Evolutionary conservation across 2,888 invertebrate species (phyloP), one percentile per base, ranked within the genome.

Genomic region (Protonemura montana): DNA sequence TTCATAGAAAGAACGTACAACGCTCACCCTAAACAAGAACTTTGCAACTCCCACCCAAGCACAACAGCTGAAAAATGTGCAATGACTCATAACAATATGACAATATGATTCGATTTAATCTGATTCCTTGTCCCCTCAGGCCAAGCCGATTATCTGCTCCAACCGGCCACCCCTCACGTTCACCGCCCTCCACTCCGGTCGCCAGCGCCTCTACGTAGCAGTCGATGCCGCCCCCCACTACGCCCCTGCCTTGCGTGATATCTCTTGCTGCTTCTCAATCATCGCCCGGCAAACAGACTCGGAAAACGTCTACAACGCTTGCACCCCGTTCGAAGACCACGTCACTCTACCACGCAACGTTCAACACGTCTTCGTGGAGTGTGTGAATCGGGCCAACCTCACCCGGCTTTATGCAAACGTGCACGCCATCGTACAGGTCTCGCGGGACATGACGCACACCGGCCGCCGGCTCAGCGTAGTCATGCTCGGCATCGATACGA

Each of bases 401-500:
- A 88, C 88, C n/a, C 87, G 90, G 29, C 90, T 93, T 25, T 94
- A 94, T 89, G 91, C 92, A 87, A 93, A 94, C 88, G 93, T 94
- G 0, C 94, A 95, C 89, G 91, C 93, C 0, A 91, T 93, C 77
- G 90, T 94, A 90, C 88, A 80, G 85, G 35, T 76, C n/a, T n/a
- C n/a, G n/a, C n/a, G n/a, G n/a, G n/a, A n/a, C n/a, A n/a, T n/a
- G n/a, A n/a, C n/a, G n/a, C n/a, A n/a, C n/a, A n/a, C n/a, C n/a
- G n/a, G n/a, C n/a, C n/a, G n/a, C n/a, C n/a, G 26, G n/a, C 87
- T 90, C n/a, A 83, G 95, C 90, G 94, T 98, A 0, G 91, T 98
- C 41, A 92, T 97, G 90, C 90, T 98, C 26, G 98, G 97, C 76
- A 95, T 98, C 89, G 97, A 98, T 90, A 96, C 97, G 81, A 95